Evolutionary conservation across 2,113 vertebrate species (phyloP).

Genomic region (Chloropsis hardwickii): DNA sequence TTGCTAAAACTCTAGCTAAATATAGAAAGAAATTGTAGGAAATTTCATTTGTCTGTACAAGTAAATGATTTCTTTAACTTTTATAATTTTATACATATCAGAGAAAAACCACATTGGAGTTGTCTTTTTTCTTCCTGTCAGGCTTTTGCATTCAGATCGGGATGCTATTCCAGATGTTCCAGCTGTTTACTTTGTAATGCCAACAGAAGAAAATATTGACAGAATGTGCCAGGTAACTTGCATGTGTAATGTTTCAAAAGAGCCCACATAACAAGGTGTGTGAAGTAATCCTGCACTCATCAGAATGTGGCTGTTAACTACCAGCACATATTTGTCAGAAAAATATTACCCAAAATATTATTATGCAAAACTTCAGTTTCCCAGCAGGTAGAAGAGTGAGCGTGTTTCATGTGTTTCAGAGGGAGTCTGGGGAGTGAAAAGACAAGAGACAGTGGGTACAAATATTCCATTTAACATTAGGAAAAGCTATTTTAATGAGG

Average conservation of each 20-base stretch:
- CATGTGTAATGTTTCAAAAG: background rate
- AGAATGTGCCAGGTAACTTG: conserved; percentile 92
- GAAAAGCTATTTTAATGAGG: background rate
- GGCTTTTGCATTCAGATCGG: conserved; percentile 94
- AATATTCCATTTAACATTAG: background rate
- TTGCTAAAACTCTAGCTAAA: background rate
- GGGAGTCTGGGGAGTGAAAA: background rate
- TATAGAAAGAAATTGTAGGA: background rate
- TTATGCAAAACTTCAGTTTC: background rate
- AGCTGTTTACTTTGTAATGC: conserved; percentile 96
- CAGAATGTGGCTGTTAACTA: background rate
- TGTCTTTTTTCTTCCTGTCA: conserved; percentile 47
- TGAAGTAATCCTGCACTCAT: background rate
- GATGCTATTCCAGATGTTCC: conserved; percentile 97
- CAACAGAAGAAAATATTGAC: conserved; percentile 97
- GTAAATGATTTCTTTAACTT: background rate
- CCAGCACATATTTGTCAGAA: background rate
- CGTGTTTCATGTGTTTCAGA: background rate
- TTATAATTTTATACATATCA: background rate
- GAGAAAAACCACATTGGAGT: background rate
- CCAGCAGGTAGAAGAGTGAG: background rate
- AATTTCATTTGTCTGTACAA: background rate
- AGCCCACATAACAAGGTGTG: background rate
- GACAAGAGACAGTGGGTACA: background rate
- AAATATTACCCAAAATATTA: background rate